These are phyloP conservation scores for Anoplolepis gracilipes DNA, from an alignment of 1,140 invertebrate genomes.

Conservation along the genomic window DNA sequence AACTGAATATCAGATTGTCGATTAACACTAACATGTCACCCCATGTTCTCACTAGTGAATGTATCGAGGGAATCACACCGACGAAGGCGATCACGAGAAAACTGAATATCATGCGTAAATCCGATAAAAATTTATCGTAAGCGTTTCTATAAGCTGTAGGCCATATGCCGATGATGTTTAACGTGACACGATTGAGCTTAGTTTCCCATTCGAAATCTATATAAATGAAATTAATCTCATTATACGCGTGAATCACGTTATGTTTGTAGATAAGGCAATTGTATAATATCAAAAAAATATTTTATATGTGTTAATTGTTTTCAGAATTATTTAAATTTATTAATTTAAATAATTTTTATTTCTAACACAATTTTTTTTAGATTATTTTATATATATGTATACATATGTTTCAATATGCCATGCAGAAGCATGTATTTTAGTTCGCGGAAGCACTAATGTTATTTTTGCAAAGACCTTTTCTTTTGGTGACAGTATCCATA, in stretches of 20 bases:
- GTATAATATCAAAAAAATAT: too few relatives aligned
- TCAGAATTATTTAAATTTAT: too few relatives aligned
- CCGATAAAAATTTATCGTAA: not conserved
- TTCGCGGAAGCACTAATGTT: too few relatives aligned
- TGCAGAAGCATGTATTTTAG: too few relatives aligned
- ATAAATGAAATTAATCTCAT: not conserved
- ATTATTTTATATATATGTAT: too few relatives aligned
- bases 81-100: not conserved
- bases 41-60: conserved; percentile 17
- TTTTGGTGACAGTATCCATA: not conserved
- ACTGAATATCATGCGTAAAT: not conserved
- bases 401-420: too few relatives aligned
- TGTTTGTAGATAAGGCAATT: not conserved
- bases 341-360: not conserved
- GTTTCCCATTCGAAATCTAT: not conserved
- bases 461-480: not conserved
- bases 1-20: not conserved
- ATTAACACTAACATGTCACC: not conserved
- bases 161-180: conserved; percentile 2
- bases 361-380: not conserved
- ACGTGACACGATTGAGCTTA: not conserved
- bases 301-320: not conserved
- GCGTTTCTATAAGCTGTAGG: not conserved
- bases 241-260: not conserved
- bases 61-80: not conserved